Evolutionary conservation across 2,888 invertebrate species (phyloP).

Genomic region (Phortica okadai): DNA sequence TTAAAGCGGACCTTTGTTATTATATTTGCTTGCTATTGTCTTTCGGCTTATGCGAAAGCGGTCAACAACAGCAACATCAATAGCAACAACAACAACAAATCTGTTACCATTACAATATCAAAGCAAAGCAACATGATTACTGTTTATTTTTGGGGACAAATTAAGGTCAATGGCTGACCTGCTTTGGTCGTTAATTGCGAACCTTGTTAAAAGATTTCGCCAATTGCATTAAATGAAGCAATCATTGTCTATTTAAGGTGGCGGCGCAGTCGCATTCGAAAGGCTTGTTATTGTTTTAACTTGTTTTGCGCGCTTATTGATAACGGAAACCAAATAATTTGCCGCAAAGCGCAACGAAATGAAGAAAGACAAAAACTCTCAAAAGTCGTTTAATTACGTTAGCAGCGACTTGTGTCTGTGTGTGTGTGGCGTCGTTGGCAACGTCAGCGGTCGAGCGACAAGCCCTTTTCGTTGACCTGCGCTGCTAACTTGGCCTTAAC

Average conservation of each 20-base stretch:
- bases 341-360: conserved; percentile 40
- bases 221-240: conserved; percentile 10
- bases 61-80: conserved; percentile 33
- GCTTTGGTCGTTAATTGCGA: conserved; percentile 43
- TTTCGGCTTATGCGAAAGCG: conserved; percentile 42
- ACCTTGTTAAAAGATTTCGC: conserved; percentile 39
- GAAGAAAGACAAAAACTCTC: neutral
- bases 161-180: conserved; percentile 66
- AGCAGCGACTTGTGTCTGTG: neutral
- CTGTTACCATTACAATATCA: neutral
- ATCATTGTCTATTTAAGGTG: neutral
- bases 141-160: conserved; percentile 55
- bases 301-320: conserved; percentile 47
- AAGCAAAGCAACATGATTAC: neutral
- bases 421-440: neutral
- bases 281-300: conserved; percentile 16
- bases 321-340: conserved; percentile 67
- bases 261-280: neutral
- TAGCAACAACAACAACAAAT: conserved; percentile 32
- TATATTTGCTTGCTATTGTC: neutral
- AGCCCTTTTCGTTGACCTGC: conserved; percentile 28
- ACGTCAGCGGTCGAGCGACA: neutral
- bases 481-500: conserved; percentile 12
- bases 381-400: conserved; percentile 19
- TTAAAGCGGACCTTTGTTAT: neutral